phyloP scores from a whole-genome alignment of 2,113 vertebrate genomes.

The Podarcis muralis region DNA sequence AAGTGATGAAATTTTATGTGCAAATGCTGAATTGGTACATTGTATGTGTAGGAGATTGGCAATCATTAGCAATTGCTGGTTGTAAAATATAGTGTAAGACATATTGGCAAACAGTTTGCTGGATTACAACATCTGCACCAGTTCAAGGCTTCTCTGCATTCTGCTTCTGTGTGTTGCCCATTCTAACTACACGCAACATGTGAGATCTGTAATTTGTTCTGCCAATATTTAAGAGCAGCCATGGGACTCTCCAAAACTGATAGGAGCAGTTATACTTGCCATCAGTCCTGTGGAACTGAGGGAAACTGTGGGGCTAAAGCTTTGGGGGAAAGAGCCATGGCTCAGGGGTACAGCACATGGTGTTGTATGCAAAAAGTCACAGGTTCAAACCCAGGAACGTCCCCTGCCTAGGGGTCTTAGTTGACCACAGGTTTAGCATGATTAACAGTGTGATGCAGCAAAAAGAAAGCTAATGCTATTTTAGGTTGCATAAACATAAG shows the following conservation, averaged over 20 bases:
- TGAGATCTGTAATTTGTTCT: background rate
- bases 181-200: background rate
- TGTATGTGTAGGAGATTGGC: background rate
- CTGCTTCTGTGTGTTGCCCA: background rate
- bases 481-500: too few species aligned
- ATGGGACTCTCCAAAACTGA: background rate
- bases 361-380: too few species aligned
- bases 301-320: background rate
- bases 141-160: background rate
- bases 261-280: too few species aligned
- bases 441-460: too few species aligned
- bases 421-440: too few species aligned
- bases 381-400: too few species aligned
- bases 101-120: conserved; percentile 5
- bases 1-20: background rate
- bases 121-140: conserved; percentile 4
- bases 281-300: background rate
- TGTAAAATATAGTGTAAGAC: background rate
- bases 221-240: background rate
- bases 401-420: too few species aligned
- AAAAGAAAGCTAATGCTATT: too few species aligned
- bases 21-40: rapidly evolving
- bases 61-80: conserved; percentile 22
- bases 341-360: too few species aligned
- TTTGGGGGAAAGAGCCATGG: too few species aligned